Percentiles rank a stretch among this genome's conserved stretches.
Conservation (phyloP, 2,113 vertebrate species). For the Cairina moschata region DNA sequence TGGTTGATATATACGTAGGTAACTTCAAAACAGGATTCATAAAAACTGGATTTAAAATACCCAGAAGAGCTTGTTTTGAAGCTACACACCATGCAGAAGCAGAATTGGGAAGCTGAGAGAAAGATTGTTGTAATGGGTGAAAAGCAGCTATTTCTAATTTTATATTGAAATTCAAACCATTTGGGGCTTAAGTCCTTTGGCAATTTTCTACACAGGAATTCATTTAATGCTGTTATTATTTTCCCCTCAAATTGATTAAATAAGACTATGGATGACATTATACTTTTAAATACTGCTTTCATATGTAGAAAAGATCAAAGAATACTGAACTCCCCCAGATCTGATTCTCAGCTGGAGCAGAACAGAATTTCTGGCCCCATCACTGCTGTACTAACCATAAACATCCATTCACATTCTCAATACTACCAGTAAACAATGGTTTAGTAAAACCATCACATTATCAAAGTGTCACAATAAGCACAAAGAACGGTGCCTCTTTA, state of each 20-base stretch:
- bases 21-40: background rate
- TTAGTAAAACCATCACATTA: background rate
- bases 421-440: too few species aligned
- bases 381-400: background rate
- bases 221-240: conserved; percentile 53
- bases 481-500: background rate
- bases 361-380: background rate
- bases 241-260: conserved; percentile 37
- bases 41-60: conserved; percentile 33
- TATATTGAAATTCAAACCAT: conserved; percentile 53
- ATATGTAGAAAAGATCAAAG: conserved; percentile 21
- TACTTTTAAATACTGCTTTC: conserved; percentile 58
- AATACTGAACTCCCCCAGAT: conserved; percentile 7
- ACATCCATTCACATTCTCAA: background rate
- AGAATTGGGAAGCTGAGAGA: conserved; percentile 39
- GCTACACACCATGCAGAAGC: background rate
- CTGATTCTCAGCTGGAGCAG: conserved; percentile 3
- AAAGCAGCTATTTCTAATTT: conserved; percentile 49
- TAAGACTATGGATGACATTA: conserved; percentile 4
- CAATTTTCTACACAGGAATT: conserved; percentile 41
- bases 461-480: background rate
- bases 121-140: conserved; percentile 41
- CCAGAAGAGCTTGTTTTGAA: conserved; percentile 47
- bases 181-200: conserved; percentile 36
- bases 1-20: background rate